phyloP scores from a whole-genome alignment of 1,140 invertebrate genomes.

The Lepidurus couesii region DNA sequence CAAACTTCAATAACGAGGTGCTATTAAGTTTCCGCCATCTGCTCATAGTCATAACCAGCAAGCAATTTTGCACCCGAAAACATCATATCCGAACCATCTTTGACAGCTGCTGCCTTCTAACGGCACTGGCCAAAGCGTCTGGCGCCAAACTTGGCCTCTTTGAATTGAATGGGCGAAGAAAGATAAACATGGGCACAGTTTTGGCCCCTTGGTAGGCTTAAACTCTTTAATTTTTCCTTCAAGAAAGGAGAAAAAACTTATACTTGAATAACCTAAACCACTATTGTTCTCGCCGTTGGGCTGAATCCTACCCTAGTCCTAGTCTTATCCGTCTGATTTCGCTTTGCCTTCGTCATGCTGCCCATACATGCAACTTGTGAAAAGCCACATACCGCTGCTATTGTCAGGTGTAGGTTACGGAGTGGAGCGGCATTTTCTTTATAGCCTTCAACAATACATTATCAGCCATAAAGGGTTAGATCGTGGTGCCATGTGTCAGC shows the following conservation, averaged over 20 bases:
- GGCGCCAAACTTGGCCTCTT: neutral
- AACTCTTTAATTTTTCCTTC: no score
- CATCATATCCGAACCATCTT: neutral
- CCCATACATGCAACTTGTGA: neutral
- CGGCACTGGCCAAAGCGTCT: neutral
- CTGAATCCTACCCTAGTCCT: constrained; percentile 5
- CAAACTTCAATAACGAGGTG: no score
- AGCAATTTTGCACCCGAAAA: neutral
- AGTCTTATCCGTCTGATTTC: neutral
- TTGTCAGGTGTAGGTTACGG: constrained; percentile 18
- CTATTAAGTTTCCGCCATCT: no score
- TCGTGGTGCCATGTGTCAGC: constrained; percentile 7
- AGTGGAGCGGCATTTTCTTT: neutral
- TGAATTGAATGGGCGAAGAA: neutral
- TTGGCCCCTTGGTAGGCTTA: neutral
- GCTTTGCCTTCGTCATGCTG: neutral
- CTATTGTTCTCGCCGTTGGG: neutral
- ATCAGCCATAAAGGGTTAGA: neutral
- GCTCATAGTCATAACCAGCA: neutral
- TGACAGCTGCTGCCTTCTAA: neutral
- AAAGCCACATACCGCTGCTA: neutral
- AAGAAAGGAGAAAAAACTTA: no score
- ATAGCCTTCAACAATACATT: constrained; percentile 1
- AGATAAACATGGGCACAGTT: neutral
- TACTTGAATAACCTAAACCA: neutral